Evolutionary conservation across 2,888 invertebrate species (phyloP).

Genomic region (Caenorhabditis becei): DNA sequence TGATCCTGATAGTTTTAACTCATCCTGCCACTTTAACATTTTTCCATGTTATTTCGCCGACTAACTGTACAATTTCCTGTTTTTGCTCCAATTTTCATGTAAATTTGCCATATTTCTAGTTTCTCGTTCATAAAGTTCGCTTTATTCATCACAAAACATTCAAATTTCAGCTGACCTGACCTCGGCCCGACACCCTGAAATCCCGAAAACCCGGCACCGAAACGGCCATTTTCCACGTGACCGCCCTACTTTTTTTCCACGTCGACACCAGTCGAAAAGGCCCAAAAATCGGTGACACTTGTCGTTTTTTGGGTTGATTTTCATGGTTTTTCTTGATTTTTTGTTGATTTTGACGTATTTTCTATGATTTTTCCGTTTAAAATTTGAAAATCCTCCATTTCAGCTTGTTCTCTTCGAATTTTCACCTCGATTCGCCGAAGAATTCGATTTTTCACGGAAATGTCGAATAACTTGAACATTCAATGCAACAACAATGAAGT

Average conservation of each 20-base stretch:
- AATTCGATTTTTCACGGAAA: too few relatives aligned
- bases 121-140: too few relatives aligned
- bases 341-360: neutral
- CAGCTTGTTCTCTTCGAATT: too few relatives aligned
- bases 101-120: too few relatives aligned
- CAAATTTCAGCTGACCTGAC: neutral
- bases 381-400: neutral
- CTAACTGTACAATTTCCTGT: too few relatives aligned
- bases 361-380: neutral
- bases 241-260: conserved; percentile 28
- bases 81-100: too few relatives aligned
- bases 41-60: conserved; percentile 16
- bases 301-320: conserved; percentile 3
- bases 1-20: neutral
- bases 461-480: too few relatives aligned
- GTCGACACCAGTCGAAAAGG: conserved; percentile 4
- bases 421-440: too few relatives aligned
- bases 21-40: too few relatives aligned
- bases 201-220: neutral
- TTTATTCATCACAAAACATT: neutral
- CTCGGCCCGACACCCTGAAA: conserved; percentile 18
- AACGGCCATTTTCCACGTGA: conserved; percentile 48
- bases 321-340: neutral
- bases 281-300: too few relatives aligned
- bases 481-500: too few relatives aligned